Conservation (phyloP, 1,140 invertebrate genomes). For the Euwallacea similis region DNA sequence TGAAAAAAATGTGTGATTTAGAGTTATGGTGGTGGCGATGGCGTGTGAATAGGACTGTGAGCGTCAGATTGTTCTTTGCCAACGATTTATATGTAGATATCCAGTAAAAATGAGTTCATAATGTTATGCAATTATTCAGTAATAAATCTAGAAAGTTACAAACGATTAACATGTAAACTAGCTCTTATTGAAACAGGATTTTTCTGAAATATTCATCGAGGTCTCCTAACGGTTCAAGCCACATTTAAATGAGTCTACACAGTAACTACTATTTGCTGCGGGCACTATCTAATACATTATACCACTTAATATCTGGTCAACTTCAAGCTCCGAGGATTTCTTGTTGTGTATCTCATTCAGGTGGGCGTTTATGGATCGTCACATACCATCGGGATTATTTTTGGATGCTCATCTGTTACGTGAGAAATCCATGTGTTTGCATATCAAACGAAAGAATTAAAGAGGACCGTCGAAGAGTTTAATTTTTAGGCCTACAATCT, state of each 20-base stretch:
- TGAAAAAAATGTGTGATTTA: conserved; percentile 7
- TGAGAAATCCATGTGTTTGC: no score
- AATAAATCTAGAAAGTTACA: not conserved
- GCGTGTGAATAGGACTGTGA: no score
- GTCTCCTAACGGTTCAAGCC: conserved; percentile 1
- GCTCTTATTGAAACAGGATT: not conserved
- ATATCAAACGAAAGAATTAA: no score
- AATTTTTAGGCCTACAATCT: not conserved
- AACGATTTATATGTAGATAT: no score
- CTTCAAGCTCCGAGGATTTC: not conserved
- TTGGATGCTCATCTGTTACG: no score
- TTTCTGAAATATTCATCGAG: conserved; percentile 1
- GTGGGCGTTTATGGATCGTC: no score
- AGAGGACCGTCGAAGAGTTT: no score
- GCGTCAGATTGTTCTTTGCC: no score
- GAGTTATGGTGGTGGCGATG: not conserved
- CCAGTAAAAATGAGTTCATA: no score
- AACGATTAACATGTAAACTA: conserved; percentile 5
- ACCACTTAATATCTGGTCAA: no score
- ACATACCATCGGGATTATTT: no score
- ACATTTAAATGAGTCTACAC: not conserved
- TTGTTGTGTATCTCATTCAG: not conserved
- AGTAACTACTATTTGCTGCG: not conserved
- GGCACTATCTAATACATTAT: not conserved
- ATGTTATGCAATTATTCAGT: not conserved